Conservation (phyloP, 2,888 invertebrate genomes). For the Aproaerema taeniolella region DNA sequence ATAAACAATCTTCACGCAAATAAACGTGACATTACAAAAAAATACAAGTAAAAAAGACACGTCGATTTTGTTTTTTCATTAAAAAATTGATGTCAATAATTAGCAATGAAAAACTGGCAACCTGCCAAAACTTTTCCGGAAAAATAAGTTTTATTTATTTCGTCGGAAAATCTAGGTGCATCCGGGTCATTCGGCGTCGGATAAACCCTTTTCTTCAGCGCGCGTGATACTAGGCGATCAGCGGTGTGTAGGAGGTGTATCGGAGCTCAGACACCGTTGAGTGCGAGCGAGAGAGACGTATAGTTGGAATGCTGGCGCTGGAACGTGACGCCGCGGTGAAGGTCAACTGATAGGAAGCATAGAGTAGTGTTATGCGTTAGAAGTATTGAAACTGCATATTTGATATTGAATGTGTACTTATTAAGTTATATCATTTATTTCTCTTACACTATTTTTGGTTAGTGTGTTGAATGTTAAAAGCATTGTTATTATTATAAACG, state of each 20-base stretch:
- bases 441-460: too few species aligned
- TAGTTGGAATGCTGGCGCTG: slow-evolving; percentile 56
- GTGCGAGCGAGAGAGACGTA: slow-evolving; percentile 53
- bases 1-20: slow-evolving; percentile 1
- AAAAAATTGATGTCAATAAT: not conserved
- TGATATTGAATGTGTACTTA: too few species aligned
- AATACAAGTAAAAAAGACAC: not conserved
- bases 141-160: slow-evolving; percentile 41
- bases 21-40: not conserved
- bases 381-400: too few species aligned
- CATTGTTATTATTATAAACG: too few species aligned
- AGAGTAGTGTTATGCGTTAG: slow-evolving; percentile 51
- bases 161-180: slow-evolving; percentile 69
- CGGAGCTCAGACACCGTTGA: slow-evolving; percentile 32
- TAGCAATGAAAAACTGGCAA: slow-evolving; percentile 13
- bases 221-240: slow-evolving; percentile 74
- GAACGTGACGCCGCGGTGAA: slow-evolving; percentile 57
- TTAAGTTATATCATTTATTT: too few species aligned
- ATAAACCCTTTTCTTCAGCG: slow-evolving; percentile 78
- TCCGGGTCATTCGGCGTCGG: slow-evolving; percentile 68
- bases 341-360: slow-evolving; percentile 65
- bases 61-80: not conserved
- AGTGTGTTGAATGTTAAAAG: too few species aligned
- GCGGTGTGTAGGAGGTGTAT: slow-evolving; percentile 50
- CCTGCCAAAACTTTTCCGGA: slow-evolving; percentile 38